These are phyloP conservation scores for Trididemnum clinides DNA, from an alignment of 23 tunicate genomes.

Conservation along the genomic window DNA sequence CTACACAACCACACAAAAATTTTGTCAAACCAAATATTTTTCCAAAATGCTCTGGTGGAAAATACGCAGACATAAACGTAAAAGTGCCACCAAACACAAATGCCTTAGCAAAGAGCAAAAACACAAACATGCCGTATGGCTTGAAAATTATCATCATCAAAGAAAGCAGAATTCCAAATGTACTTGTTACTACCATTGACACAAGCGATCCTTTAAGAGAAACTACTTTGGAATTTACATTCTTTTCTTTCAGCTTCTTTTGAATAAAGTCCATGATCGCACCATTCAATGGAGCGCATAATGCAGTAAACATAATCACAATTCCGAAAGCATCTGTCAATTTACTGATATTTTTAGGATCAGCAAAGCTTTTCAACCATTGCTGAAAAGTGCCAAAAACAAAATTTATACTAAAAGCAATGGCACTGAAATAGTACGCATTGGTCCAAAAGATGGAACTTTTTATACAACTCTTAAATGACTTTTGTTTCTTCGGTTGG, in stretches of 20 bases:
- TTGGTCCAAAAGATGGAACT: slow-evolving; percentile 34
- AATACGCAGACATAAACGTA: not conserved
- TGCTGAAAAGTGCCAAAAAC: slow-evolving; percentile 18
- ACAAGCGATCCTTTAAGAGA: not conserved
- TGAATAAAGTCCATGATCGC: not conserved
- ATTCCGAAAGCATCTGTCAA: slow-evolving; percentile 9
- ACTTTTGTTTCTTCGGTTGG: not conserved
- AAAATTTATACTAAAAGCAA: slow-evolving; percentile 6
- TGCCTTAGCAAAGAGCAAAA: not conserved
- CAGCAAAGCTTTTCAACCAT: slow-evolving; percentile 19
- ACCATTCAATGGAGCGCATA: slow-evolving; percentile 26
- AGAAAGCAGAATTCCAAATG: not conserved
- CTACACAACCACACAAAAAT: not conserved
- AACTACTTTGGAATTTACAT: not conserved
- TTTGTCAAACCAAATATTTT: slow-evolving; percentile 25
- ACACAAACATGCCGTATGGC: not conserved
- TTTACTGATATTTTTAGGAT: not conserved
- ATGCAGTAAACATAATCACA: not conserved
- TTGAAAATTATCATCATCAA: not conserved
- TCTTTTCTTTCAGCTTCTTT: not conserved
- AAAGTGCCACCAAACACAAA: slow-evolving; percentile 7
- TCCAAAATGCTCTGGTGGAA: slow-evolving; percentile 25
- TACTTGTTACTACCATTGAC: slow-evolving; percentile 2
- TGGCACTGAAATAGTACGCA: slow-evolving; percentile 4
- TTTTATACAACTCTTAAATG: slow-evolving; percentile 3